phyloP scores from a whole-genome alignment of 1,140 invertebrate genomes.

The Drosophila biarmipes region DNA sequence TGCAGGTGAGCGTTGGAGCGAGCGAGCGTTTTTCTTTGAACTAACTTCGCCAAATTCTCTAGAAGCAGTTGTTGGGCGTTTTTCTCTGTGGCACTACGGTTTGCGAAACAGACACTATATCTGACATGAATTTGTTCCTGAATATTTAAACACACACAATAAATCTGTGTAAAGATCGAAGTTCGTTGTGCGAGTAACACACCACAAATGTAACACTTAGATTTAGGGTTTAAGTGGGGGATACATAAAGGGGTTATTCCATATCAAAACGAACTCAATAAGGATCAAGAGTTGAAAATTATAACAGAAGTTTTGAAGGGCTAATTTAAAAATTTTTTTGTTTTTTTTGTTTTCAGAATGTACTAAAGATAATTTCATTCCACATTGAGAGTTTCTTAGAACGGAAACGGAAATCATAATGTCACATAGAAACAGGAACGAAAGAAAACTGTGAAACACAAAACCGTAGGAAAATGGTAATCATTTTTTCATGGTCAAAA shows the following conservation, averaged over 20 bases:
- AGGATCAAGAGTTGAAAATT: conserved; percentile 21
- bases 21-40: conserved; percentile 49
- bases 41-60: conserved; percentile 42
- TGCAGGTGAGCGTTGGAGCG: conserved; percentile 49
- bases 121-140: conserved; percentile 17
- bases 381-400: conserved; percentile 67
- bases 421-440: conserved; percentile 38
- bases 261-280: conserved; percentile 25
- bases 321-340: neutral
- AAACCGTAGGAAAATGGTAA: conserved; percentile 32
- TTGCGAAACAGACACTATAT: conserved; percentile 24
- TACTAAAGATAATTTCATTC: conserved; percentile 58
- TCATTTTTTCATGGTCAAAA: neutral
- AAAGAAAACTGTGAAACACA: conserved; percentile 26
- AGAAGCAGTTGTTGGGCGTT: conserved; percentile 46
- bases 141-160: conserved; percentile 38
- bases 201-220: conserved; percentile 63
- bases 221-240: conserved; percentile 37
- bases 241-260: conserved; percentile 20
- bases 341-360: conserved; percentile 7
- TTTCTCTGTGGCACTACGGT: conserved; percentile 16
- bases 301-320: conserved; percentile 16
- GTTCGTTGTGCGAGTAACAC: conserved; percentile 67
- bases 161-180: conserved; percentile 44
- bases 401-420: conserved; percentile 34